A percentile compares a stretch with the other conserved stretches of the same genome.
Conservation (phyloP, 1,140 invertebrate genomes). For the Drosophila sp. region DNA sequence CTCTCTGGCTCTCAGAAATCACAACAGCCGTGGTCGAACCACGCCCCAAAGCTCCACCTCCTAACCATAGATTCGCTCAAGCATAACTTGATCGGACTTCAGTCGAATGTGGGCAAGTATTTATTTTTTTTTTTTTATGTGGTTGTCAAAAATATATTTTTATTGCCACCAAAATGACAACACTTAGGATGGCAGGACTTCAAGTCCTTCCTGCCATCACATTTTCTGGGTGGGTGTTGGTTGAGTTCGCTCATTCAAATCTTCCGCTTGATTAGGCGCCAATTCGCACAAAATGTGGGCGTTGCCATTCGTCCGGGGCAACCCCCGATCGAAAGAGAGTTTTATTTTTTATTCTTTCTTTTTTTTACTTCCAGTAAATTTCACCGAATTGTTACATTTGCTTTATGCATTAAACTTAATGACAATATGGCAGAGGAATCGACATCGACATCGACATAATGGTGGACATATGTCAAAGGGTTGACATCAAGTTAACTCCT, state of each 20-base stretch:
- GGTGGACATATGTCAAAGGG: slow-evolving; percentile 61
- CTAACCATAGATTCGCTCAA: slow-evolving; percentile 31
- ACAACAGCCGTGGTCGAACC: slow-evolving; percentile 66
- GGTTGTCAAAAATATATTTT: slow-evolving; percentile 80
- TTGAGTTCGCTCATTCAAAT: slow-evolving; percentile 74
- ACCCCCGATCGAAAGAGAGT: background rate
- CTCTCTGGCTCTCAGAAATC: slow-evolving; percentile 43
- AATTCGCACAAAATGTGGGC: slow-evolving; percentile 76
- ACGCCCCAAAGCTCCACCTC: slow-evolving; percentile 54
- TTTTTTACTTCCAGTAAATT: slow-evolving; percentile 76
- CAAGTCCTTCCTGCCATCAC: background rate
- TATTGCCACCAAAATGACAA: slow-evolving; percentile 82
- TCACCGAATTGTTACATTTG: slow-evolving; percentile 79
- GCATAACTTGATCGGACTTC: slow-evolving; percentile 64
- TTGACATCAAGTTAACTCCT: slow-evolving; percentile 32
- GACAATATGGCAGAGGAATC: slow-evolving; percentile 64
- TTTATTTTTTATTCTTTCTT: background rate
- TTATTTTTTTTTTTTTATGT: slow-evolving; percentile 47
- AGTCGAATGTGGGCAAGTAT: slow-evolving; percentile 24
- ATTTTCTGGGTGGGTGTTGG: slow-evolving; percentile 45
- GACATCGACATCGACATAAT: slow-evolving; percentile 18
- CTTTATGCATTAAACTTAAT: slow-evolving; percentile 65
- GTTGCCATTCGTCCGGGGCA: slow-evolving; percentile 37
- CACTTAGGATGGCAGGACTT: slow-evolving; percentile 52
- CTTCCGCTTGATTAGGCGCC: slow-evolving; percentile 82